Evolutionary conservation across 2,113 vertebrate species (phyloP), one percentile per base, ranked within the genome.

Genomic region (Loxodonta africana): DNA sequence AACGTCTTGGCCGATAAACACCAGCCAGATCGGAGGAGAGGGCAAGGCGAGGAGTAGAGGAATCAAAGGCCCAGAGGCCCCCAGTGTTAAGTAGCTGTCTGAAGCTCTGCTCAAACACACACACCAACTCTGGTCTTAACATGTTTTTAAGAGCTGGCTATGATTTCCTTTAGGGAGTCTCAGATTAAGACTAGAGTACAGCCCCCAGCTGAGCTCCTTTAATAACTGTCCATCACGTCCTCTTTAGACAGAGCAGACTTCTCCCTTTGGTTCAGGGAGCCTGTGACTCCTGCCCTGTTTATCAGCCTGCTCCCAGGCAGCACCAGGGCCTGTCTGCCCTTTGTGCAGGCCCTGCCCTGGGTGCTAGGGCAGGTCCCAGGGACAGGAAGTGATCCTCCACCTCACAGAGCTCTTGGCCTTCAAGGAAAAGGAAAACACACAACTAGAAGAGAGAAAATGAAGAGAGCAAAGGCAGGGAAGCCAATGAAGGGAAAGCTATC

Each of bases 81-180:
- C 90, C 37, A 4, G 95, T 95, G 44, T 97, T 98, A 98, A 98
- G 98, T 97, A 97, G 98, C 97, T 98, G 95, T 96, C 98, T 97
- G 98, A 98, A 83, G 98, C 97, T 73, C 96, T 48, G 84, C 97
- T 97, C 95, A 98, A 94, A 97, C 96, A 97, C 65, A 92, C 97
- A 44, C 97, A 87, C 83, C 84, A 96, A 95, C 98, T 98, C 98
- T 85, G 44, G 86, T 98, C 98, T 98, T 98, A 96, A 98, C 98
- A 97, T 95, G 98, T 97, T 98, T 98, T 98, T 92, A 97, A 98
- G 98, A 96, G 95, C 95, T 96, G 82, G 96, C 98, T 97, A 98
- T 96, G 98, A 97, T 98, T 97, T 98, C 98, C 98, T 98, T 46
- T 96, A 98, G 98, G 98, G 98, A 1, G 3, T 80, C 96, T 98